Percentiles rank a stretch among this genome's conserved stretches.
Conservation (phyloP, 2,797 vertebrate species). For the Tokudaia tokunoshimensis region DNA sequence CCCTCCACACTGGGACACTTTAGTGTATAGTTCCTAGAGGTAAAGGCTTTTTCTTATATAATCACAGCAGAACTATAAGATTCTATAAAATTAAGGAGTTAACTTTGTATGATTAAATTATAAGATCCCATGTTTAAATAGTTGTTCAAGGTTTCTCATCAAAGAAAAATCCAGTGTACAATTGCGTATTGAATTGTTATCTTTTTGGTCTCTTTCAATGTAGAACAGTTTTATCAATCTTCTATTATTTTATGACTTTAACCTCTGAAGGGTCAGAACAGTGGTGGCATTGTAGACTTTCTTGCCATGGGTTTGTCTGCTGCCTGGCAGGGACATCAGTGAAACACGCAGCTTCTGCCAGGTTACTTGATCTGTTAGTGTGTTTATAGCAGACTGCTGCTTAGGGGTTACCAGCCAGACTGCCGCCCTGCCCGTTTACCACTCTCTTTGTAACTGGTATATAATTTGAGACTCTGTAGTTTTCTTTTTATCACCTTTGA, state of each 20-base stretch:
- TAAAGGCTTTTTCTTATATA: not conserved
- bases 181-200: not conserved
- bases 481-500: not conserved
- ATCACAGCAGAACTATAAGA: not conserved
- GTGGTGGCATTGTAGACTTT: not conserved
- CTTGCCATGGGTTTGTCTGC: not conserved
- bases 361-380: not conserved
- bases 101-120: not conserved
- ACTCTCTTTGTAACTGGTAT: not conserved
- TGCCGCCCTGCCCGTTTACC: not conserved
- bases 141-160: not conserved
- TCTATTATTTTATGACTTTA: not conserved
- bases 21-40: not conserved
- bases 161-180: not conserved
- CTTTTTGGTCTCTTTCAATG: not conserved
- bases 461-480: not conserved
- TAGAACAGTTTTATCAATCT: not conserved
- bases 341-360: not conserved
- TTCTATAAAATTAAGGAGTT: not conserved
- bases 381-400: not conserved
- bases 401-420: not conserved
- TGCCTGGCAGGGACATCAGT: not conserved
- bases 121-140: not conserved
- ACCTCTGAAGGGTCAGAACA: not conserved
- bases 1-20: not conserved